Percentiles rank a stretch among this genome's conserved stretches.
Conservation (phyloP, 2,113 vertebrate genomes). For the Circaetus cinerascens region DNA sequence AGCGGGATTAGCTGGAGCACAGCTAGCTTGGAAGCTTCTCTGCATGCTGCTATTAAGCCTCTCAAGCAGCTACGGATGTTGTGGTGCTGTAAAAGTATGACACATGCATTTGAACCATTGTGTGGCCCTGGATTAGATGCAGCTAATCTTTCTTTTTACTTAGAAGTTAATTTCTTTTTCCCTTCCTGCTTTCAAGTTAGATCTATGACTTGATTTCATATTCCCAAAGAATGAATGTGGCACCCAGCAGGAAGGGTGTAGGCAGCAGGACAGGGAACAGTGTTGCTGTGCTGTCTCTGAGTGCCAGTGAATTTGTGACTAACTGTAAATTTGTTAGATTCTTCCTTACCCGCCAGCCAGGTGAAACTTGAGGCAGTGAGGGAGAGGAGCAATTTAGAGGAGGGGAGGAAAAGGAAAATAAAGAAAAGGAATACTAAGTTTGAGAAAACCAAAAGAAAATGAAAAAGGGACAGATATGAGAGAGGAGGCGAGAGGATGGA, state of each 20-base stretch:
- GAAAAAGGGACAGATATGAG: not conserved
- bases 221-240: not conserved
- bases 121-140: not conserved
- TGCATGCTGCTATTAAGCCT: slow-evolving; percentile 14
- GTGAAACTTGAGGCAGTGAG: not conserved
- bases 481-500: not conserved
- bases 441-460: not conserved
- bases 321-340: not conserved
- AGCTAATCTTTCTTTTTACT: slow-evolving; percentile 24
- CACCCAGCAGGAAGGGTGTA: slow-evolving; percentile 28
- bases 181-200: not conserved
- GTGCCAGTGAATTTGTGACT: not conserved
- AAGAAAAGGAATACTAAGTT: not conserved
- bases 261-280: not conserved
- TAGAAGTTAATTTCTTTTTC: slow-evolving; percentile 30
- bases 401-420: not conserved
- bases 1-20: slow-evolving; percentile 34
- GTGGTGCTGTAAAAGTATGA: slow-evolving; percentile 4
- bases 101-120: not conserved
- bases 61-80: slow-evolving; percentile 16
- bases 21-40: slow-evolving; percentile 21
- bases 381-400: not conserved
- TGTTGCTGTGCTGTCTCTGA: not conserved
- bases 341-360: not conserved
- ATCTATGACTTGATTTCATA: not conserved